phyloP scores from a whole-genome alignment of 2,888 invertebrate genomes.

The Leuctra nigra region DNA sequence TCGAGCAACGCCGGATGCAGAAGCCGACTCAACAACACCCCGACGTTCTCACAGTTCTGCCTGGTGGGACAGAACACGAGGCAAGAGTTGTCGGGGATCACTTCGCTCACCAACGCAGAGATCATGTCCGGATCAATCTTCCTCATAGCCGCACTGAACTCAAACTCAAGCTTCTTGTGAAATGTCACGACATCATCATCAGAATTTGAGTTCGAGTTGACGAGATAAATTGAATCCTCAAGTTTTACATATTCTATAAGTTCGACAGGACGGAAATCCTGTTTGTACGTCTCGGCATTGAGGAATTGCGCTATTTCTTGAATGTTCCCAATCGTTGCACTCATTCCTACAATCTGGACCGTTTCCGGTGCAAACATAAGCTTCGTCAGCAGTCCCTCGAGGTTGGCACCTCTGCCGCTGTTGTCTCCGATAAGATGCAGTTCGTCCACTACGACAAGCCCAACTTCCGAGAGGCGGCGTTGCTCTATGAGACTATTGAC shows the following conservation, averaged over 20 bases:
- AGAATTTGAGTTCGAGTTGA: constrained; percentile 43
- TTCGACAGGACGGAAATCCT: constrained; percentile 84
- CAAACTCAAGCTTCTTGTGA: constrained; percentile 2
- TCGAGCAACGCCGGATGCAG: constrained; percentile 43
- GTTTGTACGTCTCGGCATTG: constrained; percentile 70
- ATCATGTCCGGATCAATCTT: constrained; percentile 73
- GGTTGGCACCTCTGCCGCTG: constrained; percentile 69
- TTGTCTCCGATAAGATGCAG: constrained; percentile 87
- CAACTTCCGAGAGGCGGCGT: constrained; percentile 65
- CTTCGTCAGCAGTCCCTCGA: constrained; percentile 81
- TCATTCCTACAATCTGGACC: constrained; percentile 92
- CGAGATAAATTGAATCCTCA: constrained; percentile 47
- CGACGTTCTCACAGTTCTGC: constrained; percentile 88
- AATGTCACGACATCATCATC: constrained; percentile 21
- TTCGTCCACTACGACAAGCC: constrained; percentile 83
- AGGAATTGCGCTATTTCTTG: constrained; percentile 74
- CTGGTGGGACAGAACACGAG: constrained; percentile 92
- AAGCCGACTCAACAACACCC: constrained; percentile 62
- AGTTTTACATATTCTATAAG: constrained; percentile 78
- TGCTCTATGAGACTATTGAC: constrained; percentile 79
- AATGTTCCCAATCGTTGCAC: constrained; percentile 92
- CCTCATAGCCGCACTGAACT: not conserved
- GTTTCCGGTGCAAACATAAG: constrained; percentile 41
- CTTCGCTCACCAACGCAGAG: constrained; percentile 72
- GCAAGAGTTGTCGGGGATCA: constrained; percentile 71